These are phyloP conservation scores for Pantala flavescens DNA, from an alignment of 1,140 invertebrate species.

Conservation along the genomic window DNA sequence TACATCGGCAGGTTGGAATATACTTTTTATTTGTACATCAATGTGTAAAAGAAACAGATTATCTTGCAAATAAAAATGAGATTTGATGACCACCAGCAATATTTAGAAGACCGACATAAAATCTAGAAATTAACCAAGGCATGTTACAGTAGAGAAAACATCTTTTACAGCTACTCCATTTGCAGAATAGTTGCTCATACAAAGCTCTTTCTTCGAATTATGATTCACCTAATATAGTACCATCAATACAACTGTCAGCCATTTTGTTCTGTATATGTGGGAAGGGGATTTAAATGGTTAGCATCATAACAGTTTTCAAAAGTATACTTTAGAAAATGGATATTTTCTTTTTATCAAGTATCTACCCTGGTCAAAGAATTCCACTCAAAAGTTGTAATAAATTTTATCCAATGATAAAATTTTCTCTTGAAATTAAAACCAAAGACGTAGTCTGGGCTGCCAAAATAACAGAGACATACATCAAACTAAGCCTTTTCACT, in stretches of 20 bases:
- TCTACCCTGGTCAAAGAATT: slow-evolving; percentile 4
- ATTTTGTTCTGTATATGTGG: neutral
- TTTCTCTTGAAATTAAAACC: neutral
- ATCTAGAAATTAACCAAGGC: neutral
- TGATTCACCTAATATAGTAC: slow-evolving; percentile 7
- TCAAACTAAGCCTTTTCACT: neutral
- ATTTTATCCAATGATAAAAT: neutral
- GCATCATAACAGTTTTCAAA: neutral
- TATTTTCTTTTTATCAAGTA: slow-evolving; percentile 1
- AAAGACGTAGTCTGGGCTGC: neutral
- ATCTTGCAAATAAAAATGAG: neutral
- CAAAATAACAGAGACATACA: neutral
- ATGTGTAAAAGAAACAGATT: neutral
- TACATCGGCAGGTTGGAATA: neutral
- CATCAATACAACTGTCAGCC: slow-evolving; percentile 8
- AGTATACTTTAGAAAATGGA: slow-evolving; percentile 7
- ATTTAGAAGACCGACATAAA: neutral
- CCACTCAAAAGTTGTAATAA: neutral
- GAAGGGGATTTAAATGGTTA: neutral
- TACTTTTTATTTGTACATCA: slow-evolving; percentile 4
- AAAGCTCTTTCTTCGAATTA: neutral
- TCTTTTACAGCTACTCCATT: neutral
- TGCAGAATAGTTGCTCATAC: slow-evolving; percentile 5
- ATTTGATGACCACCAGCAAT: neutral
- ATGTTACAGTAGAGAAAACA: neutral